Percentiles rank a stretch among this genome's conserved stretches.
phyloP scores from a whole-genome alignment of 1,140 invertebrate genomes.

The Drosophila kikkawai region DNA sequence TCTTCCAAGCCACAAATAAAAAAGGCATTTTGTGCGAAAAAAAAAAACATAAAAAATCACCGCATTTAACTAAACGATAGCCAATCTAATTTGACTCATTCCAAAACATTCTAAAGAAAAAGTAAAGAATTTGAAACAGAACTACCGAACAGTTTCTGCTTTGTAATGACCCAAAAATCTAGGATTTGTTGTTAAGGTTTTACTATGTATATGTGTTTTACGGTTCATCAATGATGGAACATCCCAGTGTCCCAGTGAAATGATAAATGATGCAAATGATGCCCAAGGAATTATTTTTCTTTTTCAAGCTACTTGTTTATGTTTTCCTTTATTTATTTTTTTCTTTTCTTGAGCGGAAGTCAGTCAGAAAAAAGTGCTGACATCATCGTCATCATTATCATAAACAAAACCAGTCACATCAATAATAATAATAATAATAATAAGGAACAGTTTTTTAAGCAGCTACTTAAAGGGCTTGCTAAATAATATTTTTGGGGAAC shows the following conservation, averaged over 20 bases:
- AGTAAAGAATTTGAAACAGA: not conserved
- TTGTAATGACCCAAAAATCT: conserved; percentile 1
- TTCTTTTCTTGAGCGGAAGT: conserved; percentile 29
- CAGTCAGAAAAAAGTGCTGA: conserved; percentile 40
- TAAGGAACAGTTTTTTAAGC: conserved; percentile 10
- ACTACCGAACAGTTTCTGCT: not conserved
- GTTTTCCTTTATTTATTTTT: conserved; percentile 2
- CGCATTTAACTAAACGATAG: conserved; percentile 3
- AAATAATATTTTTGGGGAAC: conserved; percentile 24
- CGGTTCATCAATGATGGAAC: conserved; percentile 5
- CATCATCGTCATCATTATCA: conserved; percentile 45
- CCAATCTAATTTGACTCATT: not conserved
- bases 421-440: conserved; percentile 28
- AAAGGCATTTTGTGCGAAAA: not conserved
- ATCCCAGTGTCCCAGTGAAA: conserved; percentile 1
- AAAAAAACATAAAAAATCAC: conserved; percentile 7
- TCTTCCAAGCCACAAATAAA: not conserved
- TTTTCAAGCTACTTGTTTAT: conserved; percentile 28
- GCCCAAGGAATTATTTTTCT: conserved; percentile 27
- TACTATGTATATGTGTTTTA: not conserved
- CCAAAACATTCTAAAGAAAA: not conserved
- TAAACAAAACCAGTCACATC: conserved; percentile 27
- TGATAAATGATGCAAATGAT: conserved; percentile 42
- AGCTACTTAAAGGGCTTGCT: conserved; percentile 20
- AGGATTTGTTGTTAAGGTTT: not conserved